Evolutionary conservation across 2,888 invertebrate genomes (phyloP).

Genomic region (Sclerodermus sp.): DNA sequence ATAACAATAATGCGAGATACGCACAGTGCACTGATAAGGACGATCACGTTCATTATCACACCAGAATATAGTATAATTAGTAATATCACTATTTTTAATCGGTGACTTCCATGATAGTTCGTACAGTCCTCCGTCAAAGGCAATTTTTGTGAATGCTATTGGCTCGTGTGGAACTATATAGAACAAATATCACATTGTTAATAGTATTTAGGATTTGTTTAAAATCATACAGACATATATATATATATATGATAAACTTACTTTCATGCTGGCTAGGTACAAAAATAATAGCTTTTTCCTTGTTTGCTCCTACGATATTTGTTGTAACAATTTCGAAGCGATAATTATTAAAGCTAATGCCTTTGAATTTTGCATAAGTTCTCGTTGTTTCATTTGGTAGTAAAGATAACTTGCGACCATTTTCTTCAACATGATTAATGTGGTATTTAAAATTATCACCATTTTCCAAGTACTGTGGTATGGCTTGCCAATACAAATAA

Average conservation of each 20-base stretch:
- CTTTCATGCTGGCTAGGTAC: constrained; percentile 64
- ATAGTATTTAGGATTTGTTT: background rate
- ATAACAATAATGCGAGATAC: constrained; percentile 29
- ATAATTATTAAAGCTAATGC: constrained; percentile 58
- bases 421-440: constrained; percentile 59
- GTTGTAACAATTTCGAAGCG: constrained; percentile 65
- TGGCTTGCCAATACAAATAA: constrained; percentile 78
- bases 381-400: constrained; percentile 62
- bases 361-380: constrained; percentile 65
- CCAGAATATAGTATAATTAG: constrained; percentile 83
- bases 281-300: constrained; percentile 62
- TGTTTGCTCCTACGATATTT: constrained; percentile 66
- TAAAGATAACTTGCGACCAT: constrained; percentile 53
- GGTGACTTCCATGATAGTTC: constrained; percentile 76
- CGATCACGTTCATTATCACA: constrained; percentile 65
- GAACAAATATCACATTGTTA: background rate
- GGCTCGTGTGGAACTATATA: constrained; percentile 60
- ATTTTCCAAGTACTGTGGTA: constrained; percentile 70
- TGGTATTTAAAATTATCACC: constrained; percentile 75
- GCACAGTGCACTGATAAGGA: constrained; percentile 62
- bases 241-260: constrained; percentile 41
- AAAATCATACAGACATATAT: background rate
- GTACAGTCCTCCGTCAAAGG: constrained; percentile 71
- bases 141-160: constrained; percentile 71
- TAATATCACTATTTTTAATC: constrained; percentile 56